phyloP scores from a whole-genome alignment of 2,888 invertebrate species.

The Agrotis puta region DNA sequence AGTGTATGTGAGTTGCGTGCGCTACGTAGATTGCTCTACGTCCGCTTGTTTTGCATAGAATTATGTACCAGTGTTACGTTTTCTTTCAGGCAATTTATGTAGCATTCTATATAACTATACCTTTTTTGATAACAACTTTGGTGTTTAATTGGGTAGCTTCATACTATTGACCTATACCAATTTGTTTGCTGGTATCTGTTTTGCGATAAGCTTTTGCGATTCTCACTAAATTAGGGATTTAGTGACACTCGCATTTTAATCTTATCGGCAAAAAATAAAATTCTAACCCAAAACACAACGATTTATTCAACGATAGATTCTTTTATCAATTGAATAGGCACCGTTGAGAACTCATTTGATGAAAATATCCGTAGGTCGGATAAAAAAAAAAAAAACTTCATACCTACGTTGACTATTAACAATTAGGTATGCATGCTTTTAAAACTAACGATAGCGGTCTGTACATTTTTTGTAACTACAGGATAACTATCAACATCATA shows the following conservation, averaged over 20 bases:
- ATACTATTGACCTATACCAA: slow-evolving; percentile 11
- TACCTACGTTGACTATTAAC: slow-evolving; percentile 41
- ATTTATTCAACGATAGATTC: too few relatives aligned
- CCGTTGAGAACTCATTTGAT: slow-evolving; percentile 23
- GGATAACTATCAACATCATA: slow-evolving; percentile 26
- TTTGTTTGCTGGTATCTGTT: neutral
- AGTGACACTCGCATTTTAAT: neutral
- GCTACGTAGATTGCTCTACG: slow-evolving; percentile 73
- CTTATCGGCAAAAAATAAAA: slow-evolving; percentile 21
- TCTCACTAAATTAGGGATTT: neutral
- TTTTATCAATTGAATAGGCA: slow-evolving; percentile 30
- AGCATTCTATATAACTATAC: slow-evolving; percentile 1
- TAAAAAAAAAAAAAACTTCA: slow-evolving; percentile 15
- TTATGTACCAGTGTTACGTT: slow-evolving; percentile 59
- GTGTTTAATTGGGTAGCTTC: neutral
- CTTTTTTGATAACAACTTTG: neutral
- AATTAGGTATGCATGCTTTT: slow-evolving; percentile 46
- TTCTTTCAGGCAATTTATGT: slow-evolving; percentile 35
- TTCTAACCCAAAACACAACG: neutral
- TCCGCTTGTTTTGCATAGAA: slow-evolving; percentile 78
- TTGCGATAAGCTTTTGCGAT: neutral
- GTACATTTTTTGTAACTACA: slow-evolving; percentile 23
- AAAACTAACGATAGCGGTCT: slow-evolving; percentile 43
- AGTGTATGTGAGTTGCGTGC: slow-evolving; percentile 77
- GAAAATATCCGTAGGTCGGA: slow-evolving; percentile 9